These are phyloP conservation scores for Huso huso DNA, from an alignment of 2,797 vertebrate species.

Conservation along the genomic window DNA sequence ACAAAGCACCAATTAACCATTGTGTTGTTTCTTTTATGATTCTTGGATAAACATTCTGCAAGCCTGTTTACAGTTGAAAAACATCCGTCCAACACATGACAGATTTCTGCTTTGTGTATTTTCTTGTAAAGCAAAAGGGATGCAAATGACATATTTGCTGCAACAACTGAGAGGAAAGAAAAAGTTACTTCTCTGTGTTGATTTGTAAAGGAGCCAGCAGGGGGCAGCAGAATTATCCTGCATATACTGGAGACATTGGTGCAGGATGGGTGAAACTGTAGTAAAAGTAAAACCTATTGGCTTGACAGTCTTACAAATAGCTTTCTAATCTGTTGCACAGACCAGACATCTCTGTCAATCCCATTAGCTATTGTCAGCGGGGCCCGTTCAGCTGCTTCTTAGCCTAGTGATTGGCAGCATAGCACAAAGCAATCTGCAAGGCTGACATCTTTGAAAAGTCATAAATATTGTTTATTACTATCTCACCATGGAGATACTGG, in stretches of 20 bases:
- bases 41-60: too few relatives aligned
- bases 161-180: too few relatives aligned
- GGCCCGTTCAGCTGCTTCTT: conserved; percentile 31
- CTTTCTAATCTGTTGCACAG: conserved; percentile 37
- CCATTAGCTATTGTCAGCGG: conserved; percentile 39
- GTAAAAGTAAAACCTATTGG: background rate
- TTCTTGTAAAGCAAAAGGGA: too few relatives aligned
- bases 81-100: background rate
- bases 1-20: too few relatives aligned
- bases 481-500: background rate
- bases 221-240: background rate
- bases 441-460: background rate
- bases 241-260: background rate
- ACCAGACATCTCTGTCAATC: conserved; percentile 34
- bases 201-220: background rate
- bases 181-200: background rate
- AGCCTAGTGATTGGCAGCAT: conserved; percentile 29
- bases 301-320: conserved; percentile 25
- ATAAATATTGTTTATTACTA: background rate
- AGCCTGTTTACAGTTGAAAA: background rate
- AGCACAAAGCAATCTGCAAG: conserved; percentile 9
- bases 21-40: too few relatives aligned
- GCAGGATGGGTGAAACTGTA: background rate
- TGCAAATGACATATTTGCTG: too few relatives aligned
- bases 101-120: background rate